These are phyloP conservation scores for Apantesis nais DNA, from an alignment of 2,888 invertebrate species.

Conservation along the genomic window DNA sequence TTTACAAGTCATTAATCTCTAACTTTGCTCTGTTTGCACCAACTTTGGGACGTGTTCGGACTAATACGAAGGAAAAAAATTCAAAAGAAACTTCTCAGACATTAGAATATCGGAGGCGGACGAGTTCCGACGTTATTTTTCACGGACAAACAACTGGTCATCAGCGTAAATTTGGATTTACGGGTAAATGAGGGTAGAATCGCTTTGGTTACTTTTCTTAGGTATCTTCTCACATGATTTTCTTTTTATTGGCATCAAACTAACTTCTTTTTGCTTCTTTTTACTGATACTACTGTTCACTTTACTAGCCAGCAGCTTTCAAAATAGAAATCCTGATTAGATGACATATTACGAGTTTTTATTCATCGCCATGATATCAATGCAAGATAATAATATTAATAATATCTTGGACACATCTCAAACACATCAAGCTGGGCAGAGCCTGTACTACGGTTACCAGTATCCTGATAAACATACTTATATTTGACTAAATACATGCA, in stretches of 20 bases:
- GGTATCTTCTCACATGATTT: not conserved
- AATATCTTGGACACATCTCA: no score
- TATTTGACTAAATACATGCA: no score
- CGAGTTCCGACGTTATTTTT: conserved; percentile 15
- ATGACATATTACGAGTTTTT: no score
- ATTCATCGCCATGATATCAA: not conserved
- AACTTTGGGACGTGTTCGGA: conserved; percentile 41
- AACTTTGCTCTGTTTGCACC: conserved; percentile 36
- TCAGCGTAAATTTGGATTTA: conserved; percentile 47
- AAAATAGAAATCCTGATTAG: no score
- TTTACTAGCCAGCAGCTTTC: no score
- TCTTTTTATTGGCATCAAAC: not conserved
- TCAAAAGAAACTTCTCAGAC: conserved; percentile 27
- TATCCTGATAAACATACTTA: no score
- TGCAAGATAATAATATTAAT: no score
- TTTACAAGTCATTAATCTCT: conserved; percentile 48
- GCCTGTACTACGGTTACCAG: no score
- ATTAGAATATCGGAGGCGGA: conserved; percentile 31
- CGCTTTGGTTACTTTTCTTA: conserved; percentile 32
- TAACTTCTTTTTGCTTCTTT: no score
- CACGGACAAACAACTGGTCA: conserved; percentile 35
- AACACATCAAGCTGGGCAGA: no score
- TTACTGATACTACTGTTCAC: no score
- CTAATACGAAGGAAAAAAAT: conserved; percentile 24
- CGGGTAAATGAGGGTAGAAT: conserved; percentile 18